Evolutionary conservation across 2,797 vertebrate species (phyloP), one percentile per base, ranked within the genome.

Genomic region (Hybognathus amarus): DNA sequence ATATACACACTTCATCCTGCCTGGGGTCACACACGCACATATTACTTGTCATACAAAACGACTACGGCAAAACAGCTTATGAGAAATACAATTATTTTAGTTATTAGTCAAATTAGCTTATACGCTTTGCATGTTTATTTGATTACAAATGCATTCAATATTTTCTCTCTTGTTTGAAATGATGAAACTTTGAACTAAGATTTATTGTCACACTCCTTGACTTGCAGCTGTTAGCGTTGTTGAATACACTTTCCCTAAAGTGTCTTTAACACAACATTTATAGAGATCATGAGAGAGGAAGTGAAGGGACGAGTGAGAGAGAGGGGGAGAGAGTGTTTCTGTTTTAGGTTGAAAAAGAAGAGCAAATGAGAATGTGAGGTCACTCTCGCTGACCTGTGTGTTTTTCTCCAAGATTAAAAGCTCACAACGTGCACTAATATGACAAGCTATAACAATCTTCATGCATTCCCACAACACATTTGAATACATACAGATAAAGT

Each of bases 201-300:
- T 47, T 0, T 66, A 52, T 30, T 30, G 47, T 82, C 30, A 74
- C 59, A 22, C 69, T 87, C 80, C 85, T 88, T 47, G 40, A 64
- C 68, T 47, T 24, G 74, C 67, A 82, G 79, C 79, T 79, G 74
- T 85, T 66, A 69, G 8, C 1, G 3, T 78, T 82, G 74, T 42
- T 67, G 76, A 68, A 45, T 45, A 56, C 24, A 27, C 52, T 47
- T 79, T 79, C 36, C 69, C 52, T 36, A 70, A 73, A 73, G 66
- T 81, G 50, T 61, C 70, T 88, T 85, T 75, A 73, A 68, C 76
- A 59, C 69, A 85, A 77, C 36, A 71, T 59, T 52, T 67, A 40
- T 30, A 82, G 42, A 87, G 66, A 81, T 79, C 54, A 42, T 30
- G 73, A 73, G 73, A 68, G 63, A 71, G 70, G 47, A 42, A 59